Evolutionary conservation across 2,113 vertebrate species (phyloP).

Genomic region (Hepsetus odoe): DNA sequence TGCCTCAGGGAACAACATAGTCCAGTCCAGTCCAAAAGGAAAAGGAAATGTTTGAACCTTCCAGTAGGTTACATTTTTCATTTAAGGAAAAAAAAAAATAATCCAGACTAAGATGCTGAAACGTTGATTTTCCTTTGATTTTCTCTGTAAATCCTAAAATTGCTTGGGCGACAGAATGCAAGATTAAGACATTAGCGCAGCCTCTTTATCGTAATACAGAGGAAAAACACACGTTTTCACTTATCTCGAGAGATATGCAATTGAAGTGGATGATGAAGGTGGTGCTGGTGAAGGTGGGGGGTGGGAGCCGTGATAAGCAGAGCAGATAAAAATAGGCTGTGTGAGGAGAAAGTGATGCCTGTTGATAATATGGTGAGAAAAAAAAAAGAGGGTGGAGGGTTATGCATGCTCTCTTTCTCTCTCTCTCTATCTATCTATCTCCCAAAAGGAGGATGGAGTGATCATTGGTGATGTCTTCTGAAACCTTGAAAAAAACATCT

Average conservation of each 20-base stretch:
- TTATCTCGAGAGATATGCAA: conserved; percentile 29
- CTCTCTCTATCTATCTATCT: conserved; percentile 14
- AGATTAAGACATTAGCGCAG: conserved; percentile 16
- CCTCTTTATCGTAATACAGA: not conserved
- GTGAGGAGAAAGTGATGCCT: conserved; percentile 3
- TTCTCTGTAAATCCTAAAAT: not conserved
- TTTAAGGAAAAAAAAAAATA: too few relatives aligned
- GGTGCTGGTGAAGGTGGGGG: not conserved
- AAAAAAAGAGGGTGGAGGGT: not conserved
- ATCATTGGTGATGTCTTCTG: conserved; percentile 61
- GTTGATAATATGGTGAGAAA: conserved; percentile 41
- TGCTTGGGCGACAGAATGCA: not conserved
- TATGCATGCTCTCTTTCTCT: not conserved
- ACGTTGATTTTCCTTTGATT: too few relatives aligned
- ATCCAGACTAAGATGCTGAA: too few relatives aligned
- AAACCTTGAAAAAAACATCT: too few relatives aligned
- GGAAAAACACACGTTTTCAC: not conserved
- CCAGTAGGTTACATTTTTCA: too few relatives aligned
- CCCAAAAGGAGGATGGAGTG: conserved; percentile 67
- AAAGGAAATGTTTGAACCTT: too few relatives aligned
- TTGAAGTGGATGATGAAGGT: conserved; percentile 28
- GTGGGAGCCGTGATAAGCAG: conserved; percentile 33
- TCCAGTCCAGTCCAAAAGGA: too few relatives aligned
- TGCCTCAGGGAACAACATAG: too few relatives aligned
- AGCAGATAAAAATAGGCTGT: conserved; percentile 41